Conservation (phyloP, 2,888 invertebrate species). For the Noctua fimbriata region DNA sequence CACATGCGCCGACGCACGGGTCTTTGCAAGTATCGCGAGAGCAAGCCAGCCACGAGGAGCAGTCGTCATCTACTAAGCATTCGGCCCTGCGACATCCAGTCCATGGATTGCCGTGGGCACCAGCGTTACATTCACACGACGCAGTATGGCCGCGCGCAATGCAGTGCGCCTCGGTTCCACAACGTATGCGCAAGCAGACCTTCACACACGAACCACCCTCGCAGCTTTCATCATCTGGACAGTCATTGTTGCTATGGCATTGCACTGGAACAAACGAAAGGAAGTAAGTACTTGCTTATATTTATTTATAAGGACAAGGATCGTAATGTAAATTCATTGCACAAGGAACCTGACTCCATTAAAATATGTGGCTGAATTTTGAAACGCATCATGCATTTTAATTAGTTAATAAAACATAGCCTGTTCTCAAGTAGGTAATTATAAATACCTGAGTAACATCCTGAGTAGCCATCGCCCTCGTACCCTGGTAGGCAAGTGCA, state of each 20-base stretch:
- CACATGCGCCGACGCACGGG: constrained; percentile 96
- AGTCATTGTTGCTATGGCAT: constrained; percentile 96
- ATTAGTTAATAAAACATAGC: background rate
- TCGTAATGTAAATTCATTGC: background rate
- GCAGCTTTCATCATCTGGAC: constrained; percentile 95
- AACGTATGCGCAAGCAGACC: constrained; percentile 94
- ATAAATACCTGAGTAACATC: constrained; percentile 92
- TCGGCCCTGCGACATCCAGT: constrained; percentile 94
- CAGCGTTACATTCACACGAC: constrained; percentile 94
- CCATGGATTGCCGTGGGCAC: constrained; percentile 95
- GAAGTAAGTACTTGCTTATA: constrained; percentile 2
- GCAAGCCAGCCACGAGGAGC: constrained; percentile 95
- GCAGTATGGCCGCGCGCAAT: constrained; percentile 94
- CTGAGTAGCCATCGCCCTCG: constrained; percentile 95
- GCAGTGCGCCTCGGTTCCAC: constrained; percentile 95
- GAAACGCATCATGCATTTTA: background rate
- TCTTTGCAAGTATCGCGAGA: constrained; percentile 94
- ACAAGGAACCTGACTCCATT: background rate
- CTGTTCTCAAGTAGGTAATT: background rate
- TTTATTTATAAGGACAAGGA: background rate
- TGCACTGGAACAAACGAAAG: constrained; percentile 91
- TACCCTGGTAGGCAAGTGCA: constrained; percentile 95
- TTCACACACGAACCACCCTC: constrained; percentile 95
- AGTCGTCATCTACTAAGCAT: constrained; percentile 94
- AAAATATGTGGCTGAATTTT: background rate